A percentile compares a stretch with the other conserved stretches of the same genome.
These are phyloP conservation scores for Leontocebus nigricollis DNA, from an alignment of 2,797 vertebrate species.

Conservation along the genomic window DNA sequence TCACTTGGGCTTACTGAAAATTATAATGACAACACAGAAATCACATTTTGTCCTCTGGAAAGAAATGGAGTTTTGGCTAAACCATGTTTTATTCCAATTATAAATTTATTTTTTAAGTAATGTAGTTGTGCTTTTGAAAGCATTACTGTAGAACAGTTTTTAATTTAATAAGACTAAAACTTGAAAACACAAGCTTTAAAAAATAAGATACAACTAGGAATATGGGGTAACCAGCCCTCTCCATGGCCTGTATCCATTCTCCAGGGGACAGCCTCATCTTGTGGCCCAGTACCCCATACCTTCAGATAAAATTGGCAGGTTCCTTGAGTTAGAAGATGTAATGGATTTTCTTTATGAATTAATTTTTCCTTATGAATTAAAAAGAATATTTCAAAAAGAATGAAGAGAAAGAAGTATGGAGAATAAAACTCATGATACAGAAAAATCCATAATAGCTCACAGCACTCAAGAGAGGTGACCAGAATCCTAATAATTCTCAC, in stretches of 20 bases:
- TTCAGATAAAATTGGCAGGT: neutral
- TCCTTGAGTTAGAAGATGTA: neutral
- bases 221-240: neutral
- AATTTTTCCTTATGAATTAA: conserved; percentile 3
- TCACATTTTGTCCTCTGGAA: conserved; percentile 49
- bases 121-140: conserved; percentile 62
- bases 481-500: neutral
- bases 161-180: conserved; percentile 56
- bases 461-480: neutral
- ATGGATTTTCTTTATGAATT: conserved; percentile 5
- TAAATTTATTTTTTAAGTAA: conserved; percentile 54
- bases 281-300: neutral
- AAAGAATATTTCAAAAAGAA: neutral
- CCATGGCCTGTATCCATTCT: neutral
- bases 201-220: neutral
- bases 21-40: conserved; percentile 44
- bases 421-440: neutral
- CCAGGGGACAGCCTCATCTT: neutral
- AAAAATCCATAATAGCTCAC: neutral
- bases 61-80: conserved; percentile 45
- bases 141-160: conserved; percentile 37
- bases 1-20: conserved; percentile 50
- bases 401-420: neutral
- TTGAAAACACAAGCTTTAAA: conserved; percentile 41
- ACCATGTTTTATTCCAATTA: conserved; percentile 53